Conservation (phyloP, 2,888 invertebrate genomes). For the Scelioninae gen. 1 region DNA sequence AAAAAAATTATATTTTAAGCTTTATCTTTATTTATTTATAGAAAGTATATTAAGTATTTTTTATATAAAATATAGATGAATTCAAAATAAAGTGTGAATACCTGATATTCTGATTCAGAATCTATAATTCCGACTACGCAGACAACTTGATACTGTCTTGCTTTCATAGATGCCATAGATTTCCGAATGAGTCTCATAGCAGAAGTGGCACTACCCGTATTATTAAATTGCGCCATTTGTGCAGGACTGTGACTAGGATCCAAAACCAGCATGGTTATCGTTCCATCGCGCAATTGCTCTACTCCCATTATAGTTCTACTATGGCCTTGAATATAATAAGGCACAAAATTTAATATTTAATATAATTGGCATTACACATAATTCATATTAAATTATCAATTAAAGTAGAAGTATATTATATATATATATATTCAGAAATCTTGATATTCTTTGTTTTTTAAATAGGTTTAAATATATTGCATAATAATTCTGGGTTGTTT, state of each 20-base stretch:
- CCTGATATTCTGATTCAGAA: conserved; percentile 90
- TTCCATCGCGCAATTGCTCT: conserved; percentile 89
- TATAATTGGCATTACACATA: too few relatives aligned
- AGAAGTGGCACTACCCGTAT: conserved; percentile 86
- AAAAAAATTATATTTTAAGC: too few relatives aligned
- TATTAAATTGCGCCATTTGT: conserved; percentile 89
- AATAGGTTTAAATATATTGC: too few relatives aligned
- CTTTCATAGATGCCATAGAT: conserved; percentile 91
- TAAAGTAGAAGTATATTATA: too few relatives aligned
- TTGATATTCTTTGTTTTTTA: too few relatives aligned
- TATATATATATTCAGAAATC: too few relatives aligned
- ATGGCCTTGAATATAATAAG: conserved; percentile 87
- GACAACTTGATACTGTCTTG: conserved; percentile 94
- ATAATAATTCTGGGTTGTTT: too few relatives aligned
- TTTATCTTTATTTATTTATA: too few relatives aligned
- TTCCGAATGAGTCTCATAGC: conserved; percentile 89
- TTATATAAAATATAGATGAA: too few relatives aligned
- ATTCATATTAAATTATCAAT: too few relatives aligned
- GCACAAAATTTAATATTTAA: too few relatives aligned
- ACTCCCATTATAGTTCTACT: conserved; percentile 95
- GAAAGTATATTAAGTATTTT: too few relatives aligned
- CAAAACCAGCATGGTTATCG: conserved; percentile 89
- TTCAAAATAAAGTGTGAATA: conserved; percentile 76
- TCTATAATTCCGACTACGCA: conserved; percentile 90
- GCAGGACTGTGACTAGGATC: conserved; percentile 94